Conservation (phyloP, 2,888 invertebrate species). For the Agrilus cyanescens region DNA sequence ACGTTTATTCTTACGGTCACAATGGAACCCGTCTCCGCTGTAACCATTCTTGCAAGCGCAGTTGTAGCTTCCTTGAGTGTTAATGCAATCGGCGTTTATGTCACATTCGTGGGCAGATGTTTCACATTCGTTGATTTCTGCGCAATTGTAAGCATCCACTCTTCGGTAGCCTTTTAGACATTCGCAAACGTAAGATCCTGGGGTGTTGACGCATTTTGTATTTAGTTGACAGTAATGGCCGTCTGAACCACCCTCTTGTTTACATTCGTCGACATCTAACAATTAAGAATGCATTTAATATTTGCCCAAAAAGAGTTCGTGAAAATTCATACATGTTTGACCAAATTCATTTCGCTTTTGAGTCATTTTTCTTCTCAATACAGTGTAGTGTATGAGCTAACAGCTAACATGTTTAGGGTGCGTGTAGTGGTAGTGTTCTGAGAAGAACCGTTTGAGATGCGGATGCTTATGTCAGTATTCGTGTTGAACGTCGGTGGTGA, state of each 20-base stretch:
- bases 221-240: constrained; percentile 80
- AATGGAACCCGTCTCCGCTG: constrained; percentile 64
- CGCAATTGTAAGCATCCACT: constrained; percentile 67
- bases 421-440: too few relatives aligned
- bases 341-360: not conserved
- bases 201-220: constrained; percentile 71
- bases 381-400: not conserved
- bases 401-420: too few relatives aligned
- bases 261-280: constrained; percentile 78
- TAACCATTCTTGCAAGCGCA: constrained; percentile 65
- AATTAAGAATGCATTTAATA: too few relatives aligned
- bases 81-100: constrained; percentile 63
- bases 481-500: too few relatives aligned
- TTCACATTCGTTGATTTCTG: constrained; percentile 69
- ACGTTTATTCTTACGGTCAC: constrained; percentile 54
- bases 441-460: too few relatives aligned
- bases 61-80: constrained; percentile 70
- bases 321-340: not conserved
- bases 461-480: too few relatives aligned
- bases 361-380: not conserved
- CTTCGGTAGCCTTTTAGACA: constrained; percentile 69
- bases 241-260: constrained; percentile 59
- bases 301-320: too few relatives aligned
- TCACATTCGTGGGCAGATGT: constrained; percentile 63
- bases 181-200: constrained; percentile 73